Percentiles rank a stretch among this genome's conserved stretches.
These are phyloP conservation scores for Fregetta grallaria DNA, from an alignment of 2,113 vertebrate genomes.

Conservation along the genomic window DNA sequence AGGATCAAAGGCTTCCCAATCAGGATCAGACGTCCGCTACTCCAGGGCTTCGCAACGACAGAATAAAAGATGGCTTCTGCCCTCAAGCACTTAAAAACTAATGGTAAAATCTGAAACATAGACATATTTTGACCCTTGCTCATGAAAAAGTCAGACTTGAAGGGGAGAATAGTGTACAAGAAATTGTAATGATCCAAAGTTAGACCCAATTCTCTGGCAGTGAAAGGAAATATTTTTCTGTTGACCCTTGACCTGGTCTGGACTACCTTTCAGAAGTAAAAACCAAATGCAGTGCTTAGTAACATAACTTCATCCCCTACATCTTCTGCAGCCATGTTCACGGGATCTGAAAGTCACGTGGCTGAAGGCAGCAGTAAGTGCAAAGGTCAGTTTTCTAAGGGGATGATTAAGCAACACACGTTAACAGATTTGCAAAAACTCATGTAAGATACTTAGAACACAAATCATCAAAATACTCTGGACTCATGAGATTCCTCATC, in stretches of 20 bases:
- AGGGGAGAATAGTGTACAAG: not conserved
- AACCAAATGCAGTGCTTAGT: not conserved
- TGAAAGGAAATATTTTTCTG: not conserved
- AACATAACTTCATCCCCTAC: not conserved
- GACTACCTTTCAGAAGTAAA: not conserved
- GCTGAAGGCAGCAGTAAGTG: not conserved
- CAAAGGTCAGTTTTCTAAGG: not conserved
- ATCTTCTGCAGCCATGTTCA: not conserved
- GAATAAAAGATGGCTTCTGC: constrained; percentile 9
- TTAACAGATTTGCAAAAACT: constrained; percentile 2
- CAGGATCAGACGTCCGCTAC: not conserved
- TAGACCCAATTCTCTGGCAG: not conserved
- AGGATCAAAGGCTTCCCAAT: constrained; percentile 3
- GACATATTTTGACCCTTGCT: not conserved
- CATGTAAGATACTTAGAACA: not conserved
- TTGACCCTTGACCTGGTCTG: not conserved
- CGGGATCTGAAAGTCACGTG: not conserved
- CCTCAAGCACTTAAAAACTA: not conserved
- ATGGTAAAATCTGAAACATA: not conserved
- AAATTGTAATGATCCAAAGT: not conserved
- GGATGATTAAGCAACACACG: not conserved
- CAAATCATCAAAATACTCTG: not conserved
- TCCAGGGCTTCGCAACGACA: not conserved
- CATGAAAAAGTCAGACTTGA: not conserved
- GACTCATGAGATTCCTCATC: not conserved